These are phyloP conservation scores for Acrobasis consociella DNA, from an alignment of 2,888 invertebrate species.

Conservation along the genomic window DNA sequence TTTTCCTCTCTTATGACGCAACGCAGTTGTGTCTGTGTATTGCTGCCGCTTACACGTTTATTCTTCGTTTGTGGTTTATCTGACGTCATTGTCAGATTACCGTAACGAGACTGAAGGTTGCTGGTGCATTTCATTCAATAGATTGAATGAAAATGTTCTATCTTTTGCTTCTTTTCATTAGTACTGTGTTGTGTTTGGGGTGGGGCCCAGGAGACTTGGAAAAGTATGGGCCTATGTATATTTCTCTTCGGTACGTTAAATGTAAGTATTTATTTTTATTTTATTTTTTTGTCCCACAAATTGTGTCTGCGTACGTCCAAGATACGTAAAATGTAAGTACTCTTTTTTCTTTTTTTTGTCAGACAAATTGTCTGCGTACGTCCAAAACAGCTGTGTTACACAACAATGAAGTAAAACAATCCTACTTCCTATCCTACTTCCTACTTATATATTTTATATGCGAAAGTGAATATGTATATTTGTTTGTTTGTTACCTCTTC, in stretches of 20 bases:
- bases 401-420: not conserved
- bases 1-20: not conserved
- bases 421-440: too few species aligned
- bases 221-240: slow-evolving; percentile 9
- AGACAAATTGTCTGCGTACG: not conserved
- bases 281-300: not conserved
- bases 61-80: too few species aligned
- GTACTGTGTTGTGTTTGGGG: slow-evolving; percentile 1
- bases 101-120: slow-evolving; percentile 4
- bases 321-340: slow-evolving; percentile 8
- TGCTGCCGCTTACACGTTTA: not conserved
- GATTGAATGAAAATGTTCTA: slow-evolving; percentile 5
- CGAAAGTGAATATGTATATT: too few species aligned
- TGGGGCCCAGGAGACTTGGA: slow-evolving; percentile 12
- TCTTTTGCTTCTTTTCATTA: not conserved
- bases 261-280: not conserved
- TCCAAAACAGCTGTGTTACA: not conserved
- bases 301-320: not conserved
- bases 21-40: not conserved
- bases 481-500: too few species aligned
- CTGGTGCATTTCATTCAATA: slow-evolving; percentile 7
- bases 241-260: slow-evolving; percentile 1
- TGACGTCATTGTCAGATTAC: slow-evolving; percentile 1
- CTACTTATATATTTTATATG: too few species aligned
- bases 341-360: not conserved